Evolutionary conservation across 1,140 invertebrate genomes (phyloP), one percentile per base, ranked within the genome.

Genomic region (Drosophila miranda): DNA sequence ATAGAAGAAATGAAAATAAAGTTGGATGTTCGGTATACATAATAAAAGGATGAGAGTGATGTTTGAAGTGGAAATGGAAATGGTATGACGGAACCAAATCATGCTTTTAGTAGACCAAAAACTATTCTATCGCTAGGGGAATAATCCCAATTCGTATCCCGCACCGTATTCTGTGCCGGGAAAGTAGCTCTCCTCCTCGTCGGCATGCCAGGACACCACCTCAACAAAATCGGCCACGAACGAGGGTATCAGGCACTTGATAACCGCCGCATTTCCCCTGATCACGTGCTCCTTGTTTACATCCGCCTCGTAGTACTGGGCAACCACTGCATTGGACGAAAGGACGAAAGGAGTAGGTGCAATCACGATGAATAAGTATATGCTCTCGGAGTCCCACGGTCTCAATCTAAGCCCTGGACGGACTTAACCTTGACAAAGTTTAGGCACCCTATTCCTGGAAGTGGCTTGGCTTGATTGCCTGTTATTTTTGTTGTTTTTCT

Each of bases 271-370:
- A 91, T 98, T 98, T 52, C 97, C 97, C 80, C 95, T 94, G 75
- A 98, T 98, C 16, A 97, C 97, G 92, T 97, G 98, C 79, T 98
- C 97, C 91, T 98, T 97, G 92, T 96, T 96, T 59, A 97, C 96
- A 92, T 98, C 96, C 19, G 96, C 96, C 83, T 97, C 95, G 92
- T 97, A 98, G 87, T 95, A 94, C 91, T 98, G 96, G 73, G 96
- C 94, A 62, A 98, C 96, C 90, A 97, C 97, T 98, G 73, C 3
- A 38, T 11, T 13, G 11, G 11, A 11, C 9, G 34, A 8, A 7
- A 8, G 28, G 28, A 30, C 9, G 80, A 83, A 62, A 38, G 54
- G 56, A 28, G 42, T 19, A 19, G 23, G 3, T 26, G 23, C 23
- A 26, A 5, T 26, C 23, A 0, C 23, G 34, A 55, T 30, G 30